Conservation (phyloP, 1,140 invertebrate species). For the Tachypleus tridentatus region DNA sequence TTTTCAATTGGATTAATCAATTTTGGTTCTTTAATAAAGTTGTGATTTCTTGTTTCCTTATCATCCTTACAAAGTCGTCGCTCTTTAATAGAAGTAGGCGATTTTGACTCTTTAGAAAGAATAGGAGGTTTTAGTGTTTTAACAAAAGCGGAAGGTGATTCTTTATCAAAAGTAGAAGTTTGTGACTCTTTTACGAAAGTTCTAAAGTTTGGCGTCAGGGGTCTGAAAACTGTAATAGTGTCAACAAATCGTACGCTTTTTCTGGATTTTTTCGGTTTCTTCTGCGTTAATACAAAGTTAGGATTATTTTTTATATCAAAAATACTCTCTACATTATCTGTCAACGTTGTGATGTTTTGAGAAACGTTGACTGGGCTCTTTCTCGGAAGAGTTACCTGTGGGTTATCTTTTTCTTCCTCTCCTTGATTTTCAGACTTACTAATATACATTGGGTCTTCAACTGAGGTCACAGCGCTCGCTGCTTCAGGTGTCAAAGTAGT, state of each 20-base stretch:
- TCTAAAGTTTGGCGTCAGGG: neutral
- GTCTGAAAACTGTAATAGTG: constrained; percentile 11
- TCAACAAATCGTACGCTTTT: constrained; percentile 16
- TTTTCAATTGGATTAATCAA: too few species aligned
- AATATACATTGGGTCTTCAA: neutral
- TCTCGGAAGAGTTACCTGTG: neutral
- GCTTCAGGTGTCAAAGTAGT: neutral
- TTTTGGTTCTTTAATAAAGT: too few species aligned
- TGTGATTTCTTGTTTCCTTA: too few species aligned
- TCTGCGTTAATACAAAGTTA: too few species aligned
- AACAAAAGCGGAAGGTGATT: too few species aligned
- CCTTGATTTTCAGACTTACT: neutral
- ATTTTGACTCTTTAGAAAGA: too few species aligned
- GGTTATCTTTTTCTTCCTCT: constrained; percentile 3
- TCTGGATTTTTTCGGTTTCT: neutral
- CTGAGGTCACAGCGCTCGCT: neutral
- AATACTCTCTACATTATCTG: constrained; percentile 2
- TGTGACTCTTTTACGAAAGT: neutral
- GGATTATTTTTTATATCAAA: neutral
- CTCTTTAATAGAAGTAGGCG: too few species aligned
- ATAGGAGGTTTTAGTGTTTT: too few species aligned
- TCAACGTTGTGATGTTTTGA: neutral
- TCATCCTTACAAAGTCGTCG: too few species aligned
- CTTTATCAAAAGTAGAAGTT: too few species aligned
- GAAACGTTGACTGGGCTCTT: neutral